Evolutionary conservation across 2,888 invertebrate genomes (phyloP), one percentile per base, ranked within the genome.

Genomic region (Mellilla xanthometata): DNA sequence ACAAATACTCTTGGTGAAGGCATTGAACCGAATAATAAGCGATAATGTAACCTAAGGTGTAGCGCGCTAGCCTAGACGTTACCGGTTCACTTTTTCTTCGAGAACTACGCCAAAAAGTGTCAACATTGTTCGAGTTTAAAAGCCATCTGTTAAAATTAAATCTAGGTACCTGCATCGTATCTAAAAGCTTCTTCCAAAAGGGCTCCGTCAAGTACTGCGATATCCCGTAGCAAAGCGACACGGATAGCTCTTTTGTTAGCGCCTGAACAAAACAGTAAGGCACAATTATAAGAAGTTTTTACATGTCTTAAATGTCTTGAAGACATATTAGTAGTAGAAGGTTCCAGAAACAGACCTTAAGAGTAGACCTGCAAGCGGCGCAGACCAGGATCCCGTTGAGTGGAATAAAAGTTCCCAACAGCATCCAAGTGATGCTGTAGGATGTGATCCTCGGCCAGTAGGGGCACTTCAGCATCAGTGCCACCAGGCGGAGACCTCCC

Each of bases 121-220:
- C n/a, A n/a, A n/a, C n/a, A n/a, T n/a, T n/a, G n/a, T n/a, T n/a
- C n/a, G n/a, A n/a, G n/a, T n/a, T n/a, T n/a, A n/a, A n/a, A n/a
- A n/a, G n/a, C n/a, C n/a, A n/a, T n/a, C n/a, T n/a, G n/a, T n/a
- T n/a, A n/a, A n/a, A n/a, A n/a, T n/a, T n/a, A n/a, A n/a, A n/a
- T n/a, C n/a, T n/a, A 19, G 19, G 7, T 42, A 57, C 90, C 81
- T 93, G 92, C 80, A 93, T 88, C 6, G 77, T 87, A 60, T 93
- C 92, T 53, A 92, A 76, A 2, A 90, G 76, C 12, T 72, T 75
- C 62, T 92, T 93, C 92, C 92, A 92, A 9, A 78, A 75, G 1
- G 83, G 78, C 48, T 92, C 92, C 5, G 79, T 86, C 27, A 92
- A 76, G 58, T 92, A 92, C 54, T 90, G 90, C 13, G 88, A 83